Evolutionary conservation across 2,113 vertebrate species (phyloP).

Genomic region (Cynopterus brachyotis): DNA sequence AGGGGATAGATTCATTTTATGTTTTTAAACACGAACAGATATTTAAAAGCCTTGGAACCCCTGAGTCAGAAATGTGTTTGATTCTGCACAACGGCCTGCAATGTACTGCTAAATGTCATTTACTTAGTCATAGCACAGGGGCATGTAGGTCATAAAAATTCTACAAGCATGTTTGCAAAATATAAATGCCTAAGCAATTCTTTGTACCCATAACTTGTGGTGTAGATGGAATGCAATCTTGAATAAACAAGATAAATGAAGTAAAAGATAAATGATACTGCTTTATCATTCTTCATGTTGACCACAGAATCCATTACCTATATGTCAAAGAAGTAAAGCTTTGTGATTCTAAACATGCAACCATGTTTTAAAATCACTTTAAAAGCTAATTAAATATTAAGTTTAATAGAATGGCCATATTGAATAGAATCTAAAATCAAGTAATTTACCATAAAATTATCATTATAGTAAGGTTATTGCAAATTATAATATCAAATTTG

Average conservation of each 20-base stretch:
- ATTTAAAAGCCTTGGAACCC: not conserved
- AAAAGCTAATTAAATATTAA: constrained; percentile 49
- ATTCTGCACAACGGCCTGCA: not conserved
- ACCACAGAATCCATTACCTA: not conserved
- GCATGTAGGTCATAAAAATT: constrained; percentile 39
- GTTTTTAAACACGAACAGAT: not conserved
- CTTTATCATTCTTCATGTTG: constrained; percentile 27
- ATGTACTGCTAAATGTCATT: constrained; percentile 12
- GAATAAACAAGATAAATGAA: constrained; percentile 61
- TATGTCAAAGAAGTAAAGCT: not conserved
- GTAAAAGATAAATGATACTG: constrained; percentile 30
- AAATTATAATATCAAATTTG: not conserved
- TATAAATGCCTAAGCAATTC: constrained; percentile 54
- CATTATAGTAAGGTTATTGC: not conserved
- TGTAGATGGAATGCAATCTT: constrained; percentile 5
- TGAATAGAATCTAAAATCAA: constrained; percentile 1
- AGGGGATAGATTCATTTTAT: not conserved
- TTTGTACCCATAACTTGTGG: not conserved
- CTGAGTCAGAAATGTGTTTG: not conserved
- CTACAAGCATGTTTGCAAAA: constrained; percentile 27
- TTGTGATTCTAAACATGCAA: not conserved
- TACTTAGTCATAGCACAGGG: constrained; percentile 32
- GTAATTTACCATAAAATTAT: not conserved
- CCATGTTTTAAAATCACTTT: constrained; percentile 36
- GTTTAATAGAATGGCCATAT: not conserved